Evolutionary conservation across 2,888 invertebrate genomes (phyloP).

Genomic region (Phoronis australis): DNA sequence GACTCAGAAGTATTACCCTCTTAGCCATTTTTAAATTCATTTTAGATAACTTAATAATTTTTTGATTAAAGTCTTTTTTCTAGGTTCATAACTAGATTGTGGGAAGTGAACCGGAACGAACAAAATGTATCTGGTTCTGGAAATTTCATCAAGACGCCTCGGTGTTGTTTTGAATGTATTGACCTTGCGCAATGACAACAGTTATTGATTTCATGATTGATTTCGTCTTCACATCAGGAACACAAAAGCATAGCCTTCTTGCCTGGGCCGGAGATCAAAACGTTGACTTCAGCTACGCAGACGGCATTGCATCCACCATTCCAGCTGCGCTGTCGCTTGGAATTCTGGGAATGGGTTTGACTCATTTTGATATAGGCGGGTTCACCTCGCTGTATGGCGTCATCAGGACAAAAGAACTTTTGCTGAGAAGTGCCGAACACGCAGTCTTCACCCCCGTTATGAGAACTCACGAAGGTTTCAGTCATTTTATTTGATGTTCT

Average conservation of each 20-base stretch:
- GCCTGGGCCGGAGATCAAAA: slow-evolving; percentile 48
- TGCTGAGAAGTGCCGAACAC: slow-evolving; percentile 38
- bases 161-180: no score
- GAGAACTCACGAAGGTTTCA: slow-evolving; percentile 44
- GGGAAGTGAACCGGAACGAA: no score
- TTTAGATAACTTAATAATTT: no score
- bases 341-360: slow-evolving; percentile 35
- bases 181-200: no score
- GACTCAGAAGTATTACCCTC: no score
- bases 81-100: no score
- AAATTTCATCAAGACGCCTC: no score
- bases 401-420: slow-evolving; percentile 27
- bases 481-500: no score
- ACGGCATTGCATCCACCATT: slow-evolving; percentile 38
- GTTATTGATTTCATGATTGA: no score
- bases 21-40: no score
- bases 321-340: slow-evolving; percentile 36
- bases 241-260: slow-evolving; percentile 29
- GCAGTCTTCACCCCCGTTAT: slow-evolving; percentile 40
- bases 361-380: slow-evolving; percentile 44
- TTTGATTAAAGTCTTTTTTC: no score
- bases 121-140: no score
- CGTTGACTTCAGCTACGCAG: slow-evolving; percentile 36
- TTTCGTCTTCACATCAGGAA: slow-evolving; percentile 20
- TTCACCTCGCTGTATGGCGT: slow-evolving; percentile 33